Conservation (phyloP, 2,113 vertebrate genomes). For the Picathartes gymnocephalus region DNA sequence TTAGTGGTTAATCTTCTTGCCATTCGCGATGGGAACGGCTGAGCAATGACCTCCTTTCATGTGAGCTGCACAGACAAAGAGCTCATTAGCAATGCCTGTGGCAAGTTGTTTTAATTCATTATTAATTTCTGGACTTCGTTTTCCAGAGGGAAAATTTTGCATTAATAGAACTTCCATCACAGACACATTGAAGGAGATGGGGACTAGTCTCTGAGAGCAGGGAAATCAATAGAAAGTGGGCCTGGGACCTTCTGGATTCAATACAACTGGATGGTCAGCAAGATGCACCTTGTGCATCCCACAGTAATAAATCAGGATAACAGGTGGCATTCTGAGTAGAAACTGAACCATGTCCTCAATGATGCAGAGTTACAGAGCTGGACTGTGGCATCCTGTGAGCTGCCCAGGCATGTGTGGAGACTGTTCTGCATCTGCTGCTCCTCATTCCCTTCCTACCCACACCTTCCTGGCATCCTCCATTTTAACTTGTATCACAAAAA, state of each 20-base stretch:
- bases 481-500: background rate
- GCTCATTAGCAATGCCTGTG: conserved; percentile 46
- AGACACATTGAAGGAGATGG: background rate
- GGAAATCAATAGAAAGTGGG: background rate
- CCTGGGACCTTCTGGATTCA: background rate
- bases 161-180: conserved; percentile 28
- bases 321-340: background rate
- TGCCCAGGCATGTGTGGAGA: background rate
- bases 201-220: background rate
- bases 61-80: conserved; percentile 28
- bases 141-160: conserved; percentile 37
- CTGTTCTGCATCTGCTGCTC: background rate
- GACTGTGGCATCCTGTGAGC: background rate
- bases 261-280: background rate
- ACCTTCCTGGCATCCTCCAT: background rate
- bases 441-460: background rate
- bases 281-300: background rate
- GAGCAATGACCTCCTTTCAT: conserved; percentile 58
- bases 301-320: background rate
- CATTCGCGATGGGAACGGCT: background rate
- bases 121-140: conserved; percentile 59
- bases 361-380: background rate
- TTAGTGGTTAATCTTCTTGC: conserved; percentile 19
- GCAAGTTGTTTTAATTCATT: conserved; percentile 62
- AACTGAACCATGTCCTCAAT: background rate